Percentiles rank a stretch among this genome's conserved stretches.
These are phyloP conservation scores for Lutjanus campechanus DNA, from an alignment of 2,797 vertebrate genomes.

Conservation along the genomic window DNA sequence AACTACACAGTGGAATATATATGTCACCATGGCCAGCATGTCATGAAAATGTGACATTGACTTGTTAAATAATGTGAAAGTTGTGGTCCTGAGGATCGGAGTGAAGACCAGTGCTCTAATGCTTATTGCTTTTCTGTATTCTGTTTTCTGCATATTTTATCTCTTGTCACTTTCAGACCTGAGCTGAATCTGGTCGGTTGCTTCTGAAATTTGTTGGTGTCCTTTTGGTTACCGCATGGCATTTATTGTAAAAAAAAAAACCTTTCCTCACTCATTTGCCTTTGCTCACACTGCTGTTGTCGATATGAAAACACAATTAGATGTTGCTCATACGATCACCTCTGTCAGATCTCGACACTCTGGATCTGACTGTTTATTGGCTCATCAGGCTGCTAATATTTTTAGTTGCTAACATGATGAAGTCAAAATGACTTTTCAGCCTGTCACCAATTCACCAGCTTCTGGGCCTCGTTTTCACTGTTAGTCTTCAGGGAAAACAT, in stretches of 20 bases:
- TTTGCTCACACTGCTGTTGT: slow-evolving; percentile 10
- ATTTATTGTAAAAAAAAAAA: too few relatives aligned
- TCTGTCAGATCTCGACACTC: not conserved
- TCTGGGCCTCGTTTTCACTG: not conserved
- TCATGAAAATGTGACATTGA: not conserved
- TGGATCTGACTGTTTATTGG: not conserved
- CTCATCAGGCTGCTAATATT: not conserved
- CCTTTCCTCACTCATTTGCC: slow-evolving; percentile 18
- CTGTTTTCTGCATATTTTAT: not conserved
- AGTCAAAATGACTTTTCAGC: not conserved
- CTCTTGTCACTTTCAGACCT: not conserved
- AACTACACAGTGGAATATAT: not conserved
- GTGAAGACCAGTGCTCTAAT: not conserved
- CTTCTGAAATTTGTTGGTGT: slow-evolving; percentile 3
- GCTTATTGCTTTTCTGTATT: slow-evolving; percentile 7
- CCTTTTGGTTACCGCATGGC: slow-evolving; percentile 20
- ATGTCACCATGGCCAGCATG: not conserved
- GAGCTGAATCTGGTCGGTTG: slow-evolving; percentile 3
- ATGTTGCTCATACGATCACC: not conserved
- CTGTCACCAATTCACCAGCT: not conserved
- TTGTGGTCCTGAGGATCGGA: slow-evolving; percentile 39
- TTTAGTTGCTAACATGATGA: not conserved
- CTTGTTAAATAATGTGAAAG: not conserved
- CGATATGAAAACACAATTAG: slow-evolving; percentile 6
- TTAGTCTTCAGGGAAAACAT: not conserved